Evolutionary conservation across 2,113 vertebrate species (phyloP).

Genomic region (Peromyscus maniculatus): DNA sequence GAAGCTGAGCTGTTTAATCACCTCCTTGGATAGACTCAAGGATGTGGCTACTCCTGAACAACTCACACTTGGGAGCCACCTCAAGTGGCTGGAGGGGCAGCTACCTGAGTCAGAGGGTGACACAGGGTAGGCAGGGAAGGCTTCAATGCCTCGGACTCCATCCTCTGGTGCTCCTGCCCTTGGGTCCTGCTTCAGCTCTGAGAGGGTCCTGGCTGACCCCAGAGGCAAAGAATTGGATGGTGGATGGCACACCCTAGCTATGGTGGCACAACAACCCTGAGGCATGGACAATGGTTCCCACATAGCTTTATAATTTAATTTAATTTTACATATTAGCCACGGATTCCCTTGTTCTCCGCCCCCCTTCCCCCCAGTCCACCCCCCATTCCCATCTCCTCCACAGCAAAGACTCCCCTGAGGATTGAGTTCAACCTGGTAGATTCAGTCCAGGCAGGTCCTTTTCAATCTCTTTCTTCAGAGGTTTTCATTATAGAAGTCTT

Average conservation of each 20-base stretch:
- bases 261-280: conserved; percentile 50
- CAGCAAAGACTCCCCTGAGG: too few species aligned
- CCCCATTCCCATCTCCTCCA: too few species aligned
- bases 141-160: background rate
- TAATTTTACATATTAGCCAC: too few species aligned
- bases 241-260: background rate
- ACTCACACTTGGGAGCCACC: conserved; percentile 58
- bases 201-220: conserved; percentile 76
- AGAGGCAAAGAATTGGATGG: conserved; percentile 49
- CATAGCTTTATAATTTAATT: background rate
- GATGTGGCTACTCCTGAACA: conserved; percentile 52
- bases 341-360: too few species aligned
- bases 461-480: background rate
- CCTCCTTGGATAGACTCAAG: conserved; percentile 72
- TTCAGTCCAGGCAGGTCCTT: too few species aligned
- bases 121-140: conserved; percentile 33
- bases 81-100: background rate
- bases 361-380: too few species aligned
- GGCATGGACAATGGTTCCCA: conserved; percentile 59
- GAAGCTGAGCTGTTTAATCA: conserved; percentile 84
- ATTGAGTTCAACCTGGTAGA: too few species aligned
- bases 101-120: conserved; percentile 52
- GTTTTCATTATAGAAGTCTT: background rate
- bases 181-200: conserved; percentile 73
- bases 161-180: conserved; percentile 52